Conservation (phyloP, 2,888 invertebrate species). For the Eulithis prunata region DNA sequence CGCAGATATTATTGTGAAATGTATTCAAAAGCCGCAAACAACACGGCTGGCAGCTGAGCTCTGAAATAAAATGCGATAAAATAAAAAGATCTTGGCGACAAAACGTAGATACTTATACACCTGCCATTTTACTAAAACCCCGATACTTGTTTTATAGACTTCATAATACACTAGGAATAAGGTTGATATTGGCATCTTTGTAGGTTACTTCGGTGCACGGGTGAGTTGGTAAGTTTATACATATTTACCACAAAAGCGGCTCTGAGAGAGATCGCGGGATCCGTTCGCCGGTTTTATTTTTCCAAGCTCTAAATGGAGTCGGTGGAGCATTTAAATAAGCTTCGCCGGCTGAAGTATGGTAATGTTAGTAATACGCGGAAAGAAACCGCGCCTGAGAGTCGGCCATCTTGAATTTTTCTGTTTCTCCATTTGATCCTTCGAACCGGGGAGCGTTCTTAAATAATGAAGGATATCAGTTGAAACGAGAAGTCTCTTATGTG, state of each 20-base stretch:
- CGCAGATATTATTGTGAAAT: constrained; percentile 56
- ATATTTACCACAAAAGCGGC: constrained; percentile 85
- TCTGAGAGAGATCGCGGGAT: constrained; percentile 81
- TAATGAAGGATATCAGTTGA: constrained; percentile 43
- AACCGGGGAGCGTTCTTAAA: constrained; percentile 46
- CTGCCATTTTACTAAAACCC: constrained; percentile 49
- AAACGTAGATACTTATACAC: constrained; percentile 78
- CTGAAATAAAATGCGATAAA: constrained; percentile 81
- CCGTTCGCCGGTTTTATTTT: constrained; percentile 82
- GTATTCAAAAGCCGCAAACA: constrained; percentile 70
- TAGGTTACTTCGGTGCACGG: constrained; percentile 36
- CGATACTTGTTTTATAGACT: constrained; percentile 29
- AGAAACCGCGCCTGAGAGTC: constrained; percentile 73
- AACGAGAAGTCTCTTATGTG: constrained; percentile 26
- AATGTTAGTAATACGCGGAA: constrained; percentile 82
- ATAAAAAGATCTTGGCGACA: constrained; percentile 80
- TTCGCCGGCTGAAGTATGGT: constrained; percentile 82
- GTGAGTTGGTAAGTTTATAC: constrained; percentile 73
- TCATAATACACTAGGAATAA: constrained; percentile 43
- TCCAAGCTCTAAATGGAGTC: constrained; percentile 85
- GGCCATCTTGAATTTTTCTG: constrained; percentile 77
- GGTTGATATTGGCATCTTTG: constrained; percentile 47
- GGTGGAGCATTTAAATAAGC: constrained; percentile 85
- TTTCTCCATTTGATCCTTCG: constrained; percentile 50
- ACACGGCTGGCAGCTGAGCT: constrained; percentile 79